phyloP scores from a whole-genome alignment of 2,797 vertebrate species.

The Acestrorhynchus altus region DNA sequence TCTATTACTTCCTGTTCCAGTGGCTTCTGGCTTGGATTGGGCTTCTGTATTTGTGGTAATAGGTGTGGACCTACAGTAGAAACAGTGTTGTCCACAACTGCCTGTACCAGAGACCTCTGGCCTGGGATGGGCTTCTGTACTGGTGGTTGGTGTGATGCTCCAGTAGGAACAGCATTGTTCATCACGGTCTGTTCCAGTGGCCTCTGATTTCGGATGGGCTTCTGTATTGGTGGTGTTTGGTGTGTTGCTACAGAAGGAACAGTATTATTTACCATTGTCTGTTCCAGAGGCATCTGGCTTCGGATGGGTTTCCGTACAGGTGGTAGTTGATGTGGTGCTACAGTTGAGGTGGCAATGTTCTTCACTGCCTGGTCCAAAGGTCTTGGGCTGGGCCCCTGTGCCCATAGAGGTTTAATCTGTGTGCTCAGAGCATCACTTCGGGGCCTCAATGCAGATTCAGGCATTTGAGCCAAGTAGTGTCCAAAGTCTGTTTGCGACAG shows the following conservation, averaged over 20 bases:
- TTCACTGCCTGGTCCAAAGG: too few relatives aligned
- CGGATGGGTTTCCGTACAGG: too few relatives aligned
- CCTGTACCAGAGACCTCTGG: slow-evolving; percentile 10
- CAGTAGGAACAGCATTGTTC: not conserved
- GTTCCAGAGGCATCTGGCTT: slow-evolving; percentile 19
- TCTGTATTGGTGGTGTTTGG: not conserved
- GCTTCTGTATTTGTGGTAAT: not conserved
- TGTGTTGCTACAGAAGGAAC: not conserved
- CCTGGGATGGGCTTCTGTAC: not conserved
- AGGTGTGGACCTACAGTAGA: not conserved
- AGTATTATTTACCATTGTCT: slow-evolving; percentile 19
- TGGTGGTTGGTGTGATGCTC: not conserved
- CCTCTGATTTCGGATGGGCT: not conserved
- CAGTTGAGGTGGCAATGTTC: too few relatives aligned
- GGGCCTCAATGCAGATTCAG: slow-evolving; percentile 3
- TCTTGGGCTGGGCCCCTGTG: not conserved
- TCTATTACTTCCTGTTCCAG: not conserved
- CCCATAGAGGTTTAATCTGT: slow-evolving; percentile 13
- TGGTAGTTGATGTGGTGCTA: too few relatives aligned
- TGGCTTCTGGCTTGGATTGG: not conserved
- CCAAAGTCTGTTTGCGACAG: slow-evolving; percentile 4
- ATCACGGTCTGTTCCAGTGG: not conserved
- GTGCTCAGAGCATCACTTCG: slow-evolving; percentile 29
- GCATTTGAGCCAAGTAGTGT: not conserved
- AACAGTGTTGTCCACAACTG: slow-evolving; percentile 20